Conservation (phyloP, 2,797 vertebrate species). For the Mareca penelope region DNA sequence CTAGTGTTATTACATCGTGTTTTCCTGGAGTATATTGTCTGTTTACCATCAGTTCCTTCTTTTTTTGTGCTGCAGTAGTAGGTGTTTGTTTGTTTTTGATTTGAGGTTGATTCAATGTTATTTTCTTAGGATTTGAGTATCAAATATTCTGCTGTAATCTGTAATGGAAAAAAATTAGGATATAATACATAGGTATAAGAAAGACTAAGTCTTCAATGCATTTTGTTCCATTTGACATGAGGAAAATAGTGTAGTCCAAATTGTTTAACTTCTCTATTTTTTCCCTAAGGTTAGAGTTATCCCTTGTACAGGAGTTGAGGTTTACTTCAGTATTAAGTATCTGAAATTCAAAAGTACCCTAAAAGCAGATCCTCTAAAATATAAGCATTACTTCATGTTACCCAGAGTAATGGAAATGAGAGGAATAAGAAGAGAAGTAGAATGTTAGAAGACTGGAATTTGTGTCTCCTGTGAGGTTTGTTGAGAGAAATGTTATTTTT, state of each 20-base stretch:
- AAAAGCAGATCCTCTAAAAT: background rate
- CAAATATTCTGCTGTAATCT: background rate
- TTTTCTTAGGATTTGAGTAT: background rate
- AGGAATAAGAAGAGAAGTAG: background rate
- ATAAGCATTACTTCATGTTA: background rate
- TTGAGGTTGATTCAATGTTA: background rate
- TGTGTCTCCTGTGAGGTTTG: background rate
- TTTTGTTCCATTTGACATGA: background rate
- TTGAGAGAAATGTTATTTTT: background rate
- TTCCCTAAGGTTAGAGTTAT: background rate
- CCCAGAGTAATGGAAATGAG: background rate
- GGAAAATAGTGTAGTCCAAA: background rate
- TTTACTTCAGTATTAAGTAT: background rate
- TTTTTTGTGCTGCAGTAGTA: background rate
- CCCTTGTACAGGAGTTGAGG: background rate
- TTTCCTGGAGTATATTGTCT: background rate
- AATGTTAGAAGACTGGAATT: background rate
- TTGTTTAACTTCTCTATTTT: background rate
- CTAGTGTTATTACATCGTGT: background rate
- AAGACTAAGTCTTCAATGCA: background rate
- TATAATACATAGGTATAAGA: background rate
- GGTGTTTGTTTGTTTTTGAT: background rate
- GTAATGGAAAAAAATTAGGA: background rate
- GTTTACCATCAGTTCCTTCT: background rate
- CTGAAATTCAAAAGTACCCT: background rate